Percentiles rank a stretch among this genome's conserved stretches.
Evolutionary conservation across 2,797 vertebrate genomes (phyloP).

Genomic region (Choloepus didactylus): DNA sequence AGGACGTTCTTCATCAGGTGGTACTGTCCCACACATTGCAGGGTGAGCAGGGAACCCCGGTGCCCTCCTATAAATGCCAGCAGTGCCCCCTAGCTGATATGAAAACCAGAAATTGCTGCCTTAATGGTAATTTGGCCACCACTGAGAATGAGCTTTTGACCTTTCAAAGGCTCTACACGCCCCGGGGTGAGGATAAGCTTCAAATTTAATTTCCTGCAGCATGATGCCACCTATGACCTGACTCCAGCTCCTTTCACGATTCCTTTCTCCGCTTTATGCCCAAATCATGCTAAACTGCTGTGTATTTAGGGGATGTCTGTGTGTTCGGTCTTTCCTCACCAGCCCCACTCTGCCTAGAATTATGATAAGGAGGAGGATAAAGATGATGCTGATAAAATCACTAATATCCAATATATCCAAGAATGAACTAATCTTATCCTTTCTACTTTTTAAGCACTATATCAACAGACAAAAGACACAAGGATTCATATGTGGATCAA

Average conservation of each 20-base stretch:
- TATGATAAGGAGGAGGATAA: neutral
- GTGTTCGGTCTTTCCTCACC: neutral
- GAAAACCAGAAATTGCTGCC: neutral
- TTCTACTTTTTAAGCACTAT: neutral
- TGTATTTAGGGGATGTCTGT: neutral
- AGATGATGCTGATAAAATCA: neutral
- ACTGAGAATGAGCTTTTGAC: neutral
- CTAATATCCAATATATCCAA: neutral
- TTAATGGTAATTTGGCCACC: neutral
- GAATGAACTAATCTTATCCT: neutral
- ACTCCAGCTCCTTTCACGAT: neutral
- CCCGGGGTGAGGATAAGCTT: neutral
- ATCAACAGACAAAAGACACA: neutral
- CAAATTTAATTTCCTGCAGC: neutral
- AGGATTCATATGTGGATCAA: neutral
- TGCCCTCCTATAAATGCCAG: neutral
- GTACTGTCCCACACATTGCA: neutral
- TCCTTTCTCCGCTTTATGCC: neutral
- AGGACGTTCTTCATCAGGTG: slow-evolving; percentile 32
- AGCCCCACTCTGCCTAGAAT: neutral
- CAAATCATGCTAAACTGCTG: neutral
- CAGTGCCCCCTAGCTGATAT: neutral
- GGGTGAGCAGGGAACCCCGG: neutral
- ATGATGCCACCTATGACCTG: neutral
- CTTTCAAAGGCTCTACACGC: neutral